Conservation (phyloP, 23 tunicate species). For the Trididemnum miniatum region DNA sequence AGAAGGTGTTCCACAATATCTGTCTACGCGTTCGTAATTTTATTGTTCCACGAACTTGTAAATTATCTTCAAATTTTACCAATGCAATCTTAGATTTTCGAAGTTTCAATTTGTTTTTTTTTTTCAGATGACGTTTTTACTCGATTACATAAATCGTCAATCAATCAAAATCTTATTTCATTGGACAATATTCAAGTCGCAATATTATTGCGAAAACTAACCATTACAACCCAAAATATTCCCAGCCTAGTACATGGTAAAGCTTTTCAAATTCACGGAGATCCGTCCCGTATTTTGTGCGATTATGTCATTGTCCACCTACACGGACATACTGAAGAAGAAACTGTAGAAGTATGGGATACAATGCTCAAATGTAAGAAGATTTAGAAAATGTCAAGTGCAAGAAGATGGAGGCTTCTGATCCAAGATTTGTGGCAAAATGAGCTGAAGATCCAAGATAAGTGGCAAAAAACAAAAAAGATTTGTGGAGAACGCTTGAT, state of each 20-base stretch:
- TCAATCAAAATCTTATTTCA: conserved; percentile 24
- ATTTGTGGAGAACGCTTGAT: no score
- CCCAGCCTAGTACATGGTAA: conserved; percentile 34
- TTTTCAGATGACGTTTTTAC: conserved; percentile 56
- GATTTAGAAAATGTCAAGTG: no score
- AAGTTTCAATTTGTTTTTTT: no score
- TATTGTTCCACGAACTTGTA: not conserved
- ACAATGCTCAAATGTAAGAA: conserved; percentile 43
- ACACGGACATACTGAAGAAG: conserved; percentile 35
- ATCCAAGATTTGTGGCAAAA: no score
- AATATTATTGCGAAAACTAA: conserved; percentile 18
- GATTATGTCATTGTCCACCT: conserved; percentile 46
- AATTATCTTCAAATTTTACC: not conserved
- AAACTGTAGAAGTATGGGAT: conserved; percentile 25
- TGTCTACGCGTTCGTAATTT: no score
- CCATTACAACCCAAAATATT: conserved; percentile 36
- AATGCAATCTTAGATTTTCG: no score
- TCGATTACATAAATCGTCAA: not conserved
- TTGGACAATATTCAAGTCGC: conserved; percentile 75
- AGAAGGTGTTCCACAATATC: no score
- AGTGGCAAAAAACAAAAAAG: no score
- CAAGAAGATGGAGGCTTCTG: no score
- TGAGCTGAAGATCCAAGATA: no score
- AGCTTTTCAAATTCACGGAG: conserved; percentile 11
- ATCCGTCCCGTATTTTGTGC: conserved; percentile 17